phyloP scores from a whole-genome alignment of 2,113 vertebrate genomes.

The Microcebus griseorufus region DNA sequence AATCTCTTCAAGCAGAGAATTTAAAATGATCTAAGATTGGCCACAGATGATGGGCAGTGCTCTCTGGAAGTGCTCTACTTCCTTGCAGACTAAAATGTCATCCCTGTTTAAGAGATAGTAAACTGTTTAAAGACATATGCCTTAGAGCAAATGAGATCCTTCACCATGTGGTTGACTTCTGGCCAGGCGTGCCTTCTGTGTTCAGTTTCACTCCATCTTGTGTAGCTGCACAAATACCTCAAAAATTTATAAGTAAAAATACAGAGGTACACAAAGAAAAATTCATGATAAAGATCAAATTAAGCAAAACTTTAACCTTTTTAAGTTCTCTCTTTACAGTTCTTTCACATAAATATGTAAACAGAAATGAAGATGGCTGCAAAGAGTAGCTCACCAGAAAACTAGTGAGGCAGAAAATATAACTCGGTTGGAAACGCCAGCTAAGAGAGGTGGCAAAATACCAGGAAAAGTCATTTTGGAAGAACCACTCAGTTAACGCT shows the following conservation, averaged over 20 bases:
- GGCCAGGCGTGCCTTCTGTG: not conserved
- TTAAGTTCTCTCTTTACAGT: not conserved
- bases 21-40: not conserved
- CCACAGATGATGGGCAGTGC: not conserved
- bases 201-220: not conserved
- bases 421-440: not conserved
- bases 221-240: not conserved
- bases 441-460: not conserved
- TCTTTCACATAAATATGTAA: not conserved
- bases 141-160: not conserved
- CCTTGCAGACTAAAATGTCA: not conserved
- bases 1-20: not conserved
- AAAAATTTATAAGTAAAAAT: not conserved
- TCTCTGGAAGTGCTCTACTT: not conserved
- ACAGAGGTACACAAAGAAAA: not conserved
- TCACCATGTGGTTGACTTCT: not conserved
- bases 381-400: not conserved
- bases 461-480: not conserved
- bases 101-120: not conserved
- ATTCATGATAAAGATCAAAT: not conserved
- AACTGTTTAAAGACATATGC: not conserved
- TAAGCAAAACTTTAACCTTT: not conserved
- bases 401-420: not conserved
- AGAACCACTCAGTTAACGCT: not conserved
- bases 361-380: not conserved